Base-by-base conservation (phyloP, 2,113 vertebrate species). In the Leucopsar rothschildi region DNA sequence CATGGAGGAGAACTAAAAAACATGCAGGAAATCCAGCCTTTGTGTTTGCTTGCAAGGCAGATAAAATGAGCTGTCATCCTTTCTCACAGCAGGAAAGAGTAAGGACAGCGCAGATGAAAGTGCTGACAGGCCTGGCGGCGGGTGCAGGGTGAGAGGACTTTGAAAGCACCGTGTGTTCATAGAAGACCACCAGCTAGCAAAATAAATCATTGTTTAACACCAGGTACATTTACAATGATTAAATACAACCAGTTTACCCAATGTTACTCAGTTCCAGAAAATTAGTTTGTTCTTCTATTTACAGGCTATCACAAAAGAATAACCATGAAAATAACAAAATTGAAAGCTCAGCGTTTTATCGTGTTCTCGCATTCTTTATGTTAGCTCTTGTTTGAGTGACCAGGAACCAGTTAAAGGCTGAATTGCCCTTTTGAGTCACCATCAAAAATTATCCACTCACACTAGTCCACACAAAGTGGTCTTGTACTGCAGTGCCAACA, bases 41-140 rank as follows among this genome's bases (percentile, higher is more conserved):
- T 97, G 86, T 93, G 29, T 94, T 95, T 94, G 93, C 64, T 96
- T 53, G 2, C 79, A 72, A 42, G 93, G 96, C 96, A 95, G 94
- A 93, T 83, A 95, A 96, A 96, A 93, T 42, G 88, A 94, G 86
- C 90, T 96, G 88, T 82, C 94, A 84, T 86, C 93, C 82, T 82
- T 70, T 86, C 88, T 93, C 86, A 50, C 69, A 93, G 95, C 93
- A 93, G 88, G 90, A 90, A 95, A 77, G 82, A 78, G 44, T 72
- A 95, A 96, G 92, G 95, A 92, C 85, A 88, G 56, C 49, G 66
- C 85, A 86, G 85, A 93, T 57, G 82, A 93, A 96, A 94, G 88
- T 22, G 63, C 79, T 76, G 92, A 95, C 72, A 96, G 83, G 82
- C 40, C 52, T 63, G 78, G 87, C 1, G 1, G 84, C 3, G 2